Percentiles rank a stretch among this genome's conserved stretches.
Conservation (phyloP, 1,140 invertebrate species). For the Achatina immaculata region DNA sequence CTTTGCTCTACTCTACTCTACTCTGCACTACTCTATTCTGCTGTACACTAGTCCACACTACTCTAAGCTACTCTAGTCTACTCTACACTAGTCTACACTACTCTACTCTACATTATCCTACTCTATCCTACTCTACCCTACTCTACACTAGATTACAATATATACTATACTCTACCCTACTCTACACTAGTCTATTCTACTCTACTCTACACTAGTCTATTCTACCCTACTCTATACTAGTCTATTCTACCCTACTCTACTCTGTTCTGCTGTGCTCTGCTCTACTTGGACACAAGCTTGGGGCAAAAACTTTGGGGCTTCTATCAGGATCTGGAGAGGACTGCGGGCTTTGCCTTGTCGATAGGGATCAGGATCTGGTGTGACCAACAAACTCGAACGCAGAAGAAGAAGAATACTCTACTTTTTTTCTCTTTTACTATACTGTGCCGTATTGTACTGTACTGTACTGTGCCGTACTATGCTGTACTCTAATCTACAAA, state of each 20-base stretch:
- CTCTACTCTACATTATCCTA: neutral
- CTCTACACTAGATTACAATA: neutral
- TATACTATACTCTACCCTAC: neutral
- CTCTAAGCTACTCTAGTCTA: neutral
- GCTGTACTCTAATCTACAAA: too few species aligned
- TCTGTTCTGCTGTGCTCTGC: too few species aligned
- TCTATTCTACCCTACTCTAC: neutral
- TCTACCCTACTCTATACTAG: neutral
- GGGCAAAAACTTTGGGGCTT: too few species aligned
- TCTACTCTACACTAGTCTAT: neutral
- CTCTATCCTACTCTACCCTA: neutral
- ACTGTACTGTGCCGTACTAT: too few species aligned
- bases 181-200: neutral
- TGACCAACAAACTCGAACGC: too few species aligned
- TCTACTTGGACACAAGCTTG: too few species aligned
- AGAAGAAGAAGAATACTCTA: too few species aligned
- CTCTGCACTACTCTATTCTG: neutral
- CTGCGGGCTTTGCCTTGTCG: too few species aligned
- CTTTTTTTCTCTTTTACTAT: too few species aligned
- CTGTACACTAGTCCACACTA: neutral
- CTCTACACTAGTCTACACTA: neutral
- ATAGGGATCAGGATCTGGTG: too few species aligned
- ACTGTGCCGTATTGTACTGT: too few species aligned
- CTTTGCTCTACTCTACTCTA: neutral
- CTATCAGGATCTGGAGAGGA: too few species aligned